phyloP scores from a whole-genome alignment of 1,140 invertebrate genomes.

The Listronotus bonariensis region DNA sequence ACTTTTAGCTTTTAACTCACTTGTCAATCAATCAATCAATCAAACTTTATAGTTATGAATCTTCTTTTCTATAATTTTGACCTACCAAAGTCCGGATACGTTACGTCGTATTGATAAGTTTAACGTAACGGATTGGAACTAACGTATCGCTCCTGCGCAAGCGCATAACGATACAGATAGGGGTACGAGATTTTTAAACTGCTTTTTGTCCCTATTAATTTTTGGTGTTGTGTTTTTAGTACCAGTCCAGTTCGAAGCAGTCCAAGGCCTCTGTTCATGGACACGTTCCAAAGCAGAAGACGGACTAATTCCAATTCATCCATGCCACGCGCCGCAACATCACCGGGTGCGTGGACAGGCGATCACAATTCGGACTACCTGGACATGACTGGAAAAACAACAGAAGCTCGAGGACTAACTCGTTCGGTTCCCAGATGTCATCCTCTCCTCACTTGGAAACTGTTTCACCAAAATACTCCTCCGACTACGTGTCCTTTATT shows the following conservation, averaged over 20 bases:
- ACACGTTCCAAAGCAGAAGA: conserved; percentile 50
- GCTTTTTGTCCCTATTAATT: neutral
- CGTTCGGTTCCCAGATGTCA: conserved; percentile 38
- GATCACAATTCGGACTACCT: conserved; percentile 37
- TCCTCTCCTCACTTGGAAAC: conserved; percentile 33
- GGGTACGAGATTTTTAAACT: neutral
- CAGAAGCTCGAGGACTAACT: conserved; percentile 55
- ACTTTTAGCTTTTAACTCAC: too few species aligned
- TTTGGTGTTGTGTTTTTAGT: conserved; percentile 17
- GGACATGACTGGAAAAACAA: conserved; percentile 45
- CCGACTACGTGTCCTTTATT: conserved; percentile 25
- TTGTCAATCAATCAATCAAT: too few species aligned
- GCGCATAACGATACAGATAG: too few species aligned
- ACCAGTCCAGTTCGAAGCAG: conserved; percentile 15
- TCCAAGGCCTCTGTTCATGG: conserved; percentile 40
- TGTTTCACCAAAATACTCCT: conserved; percentile 8
- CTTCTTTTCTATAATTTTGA: too few species aligned
- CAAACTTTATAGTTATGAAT: too few species aligned
- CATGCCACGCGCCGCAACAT: conserved; percentile 19
- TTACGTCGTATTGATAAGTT: too few species aligned
- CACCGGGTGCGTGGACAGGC: conserved; percentile 18
- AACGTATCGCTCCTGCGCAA: too few species aligned
- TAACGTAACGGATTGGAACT: too few species aligned
- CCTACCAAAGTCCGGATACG: too few species aligned
- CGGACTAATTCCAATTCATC: conserved; percentile 28